These are phyloP conservation scores for Sebastolobus alascanus DNA, from an alignment of 2,797 vertebrate species.

Conservation along the genomic window DNA sequence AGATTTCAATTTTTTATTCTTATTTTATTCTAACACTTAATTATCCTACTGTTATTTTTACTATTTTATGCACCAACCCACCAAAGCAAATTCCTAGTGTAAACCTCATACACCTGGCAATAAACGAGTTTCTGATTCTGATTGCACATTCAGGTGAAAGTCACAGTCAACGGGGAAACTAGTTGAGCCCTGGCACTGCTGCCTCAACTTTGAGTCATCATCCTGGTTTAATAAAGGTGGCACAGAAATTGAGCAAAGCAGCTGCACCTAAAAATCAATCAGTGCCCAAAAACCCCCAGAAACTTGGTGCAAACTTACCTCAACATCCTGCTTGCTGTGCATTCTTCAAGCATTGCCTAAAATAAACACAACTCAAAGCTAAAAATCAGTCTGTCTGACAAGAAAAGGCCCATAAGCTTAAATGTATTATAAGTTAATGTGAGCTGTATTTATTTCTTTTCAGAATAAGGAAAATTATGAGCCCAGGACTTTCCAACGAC, in stretches of 20 bases:
- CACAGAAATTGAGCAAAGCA: background rate
- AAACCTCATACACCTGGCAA: no score
- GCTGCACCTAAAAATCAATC: background rate
- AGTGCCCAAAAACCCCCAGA: background rate
- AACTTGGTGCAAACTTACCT: background rate
- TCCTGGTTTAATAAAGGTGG: background rate
- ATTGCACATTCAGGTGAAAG: background rate
- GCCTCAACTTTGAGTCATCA: background rate
- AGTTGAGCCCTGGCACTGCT: no score
- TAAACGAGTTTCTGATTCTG: no score
- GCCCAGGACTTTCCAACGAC: slow-evolving; percentile 67
- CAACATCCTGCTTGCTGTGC: background rate
- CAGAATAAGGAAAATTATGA: slow-evolving; percentile 88
- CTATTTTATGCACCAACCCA: no score
- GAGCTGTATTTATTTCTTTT: slow-evolving; percentile 36
- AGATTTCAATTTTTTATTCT: no score
- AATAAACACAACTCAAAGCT: background rate
- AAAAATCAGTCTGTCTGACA: background rate
- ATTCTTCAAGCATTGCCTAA: background rate
- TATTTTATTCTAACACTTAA: no score
- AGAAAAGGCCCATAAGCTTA: background rate
- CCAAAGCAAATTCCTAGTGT: no score
- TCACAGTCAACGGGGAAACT: background rate
- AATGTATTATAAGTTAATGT: background rate
- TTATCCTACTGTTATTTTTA: no score